Conservation (phyloP, 1,140 invertebrate genomes). For the Onthophagus taurus region DNA sequence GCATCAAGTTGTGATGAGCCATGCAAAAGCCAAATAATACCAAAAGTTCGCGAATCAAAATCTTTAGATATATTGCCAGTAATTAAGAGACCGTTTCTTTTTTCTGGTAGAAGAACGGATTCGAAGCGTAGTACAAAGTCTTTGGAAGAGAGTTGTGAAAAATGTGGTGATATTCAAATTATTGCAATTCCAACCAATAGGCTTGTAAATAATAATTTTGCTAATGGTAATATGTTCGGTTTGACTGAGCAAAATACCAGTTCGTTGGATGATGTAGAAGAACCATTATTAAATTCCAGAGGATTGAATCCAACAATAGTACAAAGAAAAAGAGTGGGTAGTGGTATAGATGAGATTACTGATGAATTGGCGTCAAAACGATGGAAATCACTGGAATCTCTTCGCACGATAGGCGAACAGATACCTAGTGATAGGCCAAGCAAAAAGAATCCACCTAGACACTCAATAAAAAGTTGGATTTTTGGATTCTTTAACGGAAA, state of each 20-base stretch:
- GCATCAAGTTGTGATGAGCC: conserved; percentile 45
- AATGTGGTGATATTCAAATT: conserved; percentile 35
- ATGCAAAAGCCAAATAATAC: conserved; percentile 34
- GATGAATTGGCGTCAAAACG: conserved; percentile 40
- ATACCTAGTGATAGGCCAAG: conserved; percentile 37
- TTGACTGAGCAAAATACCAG: conserved; percentile 27
- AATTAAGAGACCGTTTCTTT: conserved; percentile 19
- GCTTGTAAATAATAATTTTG: conserved; percentile 45
- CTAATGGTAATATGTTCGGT: conserved; percentile 44
- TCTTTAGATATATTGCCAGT: conserved; percentile 43
- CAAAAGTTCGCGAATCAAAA: conserved; percentile 40
- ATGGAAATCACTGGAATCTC: conserved; percentile 69
- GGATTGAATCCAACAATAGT: conserved; percentile 24
- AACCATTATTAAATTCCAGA: conserved; percentile 44
- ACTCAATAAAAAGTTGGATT: conserved; percentile 56
- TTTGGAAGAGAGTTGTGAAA: conserved; percentile 40
- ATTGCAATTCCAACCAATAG: conserved; percentile 40
- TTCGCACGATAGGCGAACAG: conserved; percentile 34
- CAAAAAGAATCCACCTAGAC: conserved; percentile 43
- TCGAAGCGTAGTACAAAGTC: conserved; percentile 28
- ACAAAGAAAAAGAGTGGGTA: conserved; percentile 26
- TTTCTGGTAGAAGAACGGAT: no score
- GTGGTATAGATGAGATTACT: conserved; percentile 24
- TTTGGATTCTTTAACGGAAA: conserved; percentile 58
- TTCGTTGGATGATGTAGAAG: conserved; percentile 40